These are phyloP conservation scores for Cygnus atratus DNA, from an alignment of 2,113 vertebrate genomes.

Conservation along the genomic window DNA sequence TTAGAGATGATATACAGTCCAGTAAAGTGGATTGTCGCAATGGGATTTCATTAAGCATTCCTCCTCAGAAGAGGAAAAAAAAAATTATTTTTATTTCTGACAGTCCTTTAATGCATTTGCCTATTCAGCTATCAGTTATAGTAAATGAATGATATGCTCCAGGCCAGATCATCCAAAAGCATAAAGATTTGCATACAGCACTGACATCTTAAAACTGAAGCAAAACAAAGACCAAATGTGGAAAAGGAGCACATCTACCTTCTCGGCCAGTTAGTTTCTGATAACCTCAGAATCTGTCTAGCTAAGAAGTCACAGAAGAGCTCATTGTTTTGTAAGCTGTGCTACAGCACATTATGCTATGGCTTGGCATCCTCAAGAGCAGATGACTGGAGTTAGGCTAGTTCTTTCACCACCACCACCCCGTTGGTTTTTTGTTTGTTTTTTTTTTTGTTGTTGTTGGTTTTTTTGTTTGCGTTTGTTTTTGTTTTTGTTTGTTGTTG, in stretches of 20 bases:
- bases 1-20: background rate
- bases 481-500: too few relatives aligned
- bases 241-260: rapidly evolving
- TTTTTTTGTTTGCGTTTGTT: too few relatives aligned
- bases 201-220: background rate
- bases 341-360: background rate
- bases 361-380: background rate
- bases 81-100: background rate
- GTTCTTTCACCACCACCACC: background rate
- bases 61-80: background rate
- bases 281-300: background rate
- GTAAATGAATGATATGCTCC: background rate
- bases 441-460: too few relatives aligned
- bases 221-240: background rate
- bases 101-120: background rate
- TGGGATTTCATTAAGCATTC: background rate
- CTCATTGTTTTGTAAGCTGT: background rate
- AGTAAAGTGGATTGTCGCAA: background rate
- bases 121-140: conserved; percentile 13
- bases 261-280: background rate
- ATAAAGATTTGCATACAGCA: background rate
- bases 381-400: background rate
- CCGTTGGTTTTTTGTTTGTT: too few relatives aligned
- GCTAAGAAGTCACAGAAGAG: background rate
- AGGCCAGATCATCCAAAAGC: background rate